Evolutionary conservation across 30 jellyfish, hydroid and myxozoan species (phyloP).

Genomic region (Nemopilema nomurai): DNA sequence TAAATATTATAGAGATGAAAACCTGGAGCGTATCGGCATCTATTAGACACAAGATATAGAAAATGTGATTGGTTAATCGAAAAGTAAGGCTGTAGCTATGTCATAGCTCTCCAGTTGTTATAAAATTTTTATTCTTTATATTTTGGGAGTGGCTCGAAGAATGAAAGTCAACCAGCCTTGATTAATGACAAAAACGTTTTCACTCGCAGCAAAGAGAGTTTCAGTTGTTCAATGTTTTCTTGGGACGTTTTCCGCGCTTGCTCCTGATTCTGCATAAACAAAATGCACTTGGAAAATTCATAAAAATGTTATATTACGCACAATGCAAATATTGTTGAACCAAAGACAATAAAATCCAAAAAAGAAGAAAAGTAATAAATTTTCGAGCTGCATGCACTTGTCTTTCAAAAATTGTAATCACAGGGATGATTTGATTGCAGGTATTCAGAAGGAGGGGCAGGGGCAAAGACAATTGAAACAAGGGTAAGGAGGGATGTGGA

Average conservation of each 20-base stretch:
- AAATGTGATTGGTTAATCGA: not conserved
- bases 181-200: constrained; percentile 40
- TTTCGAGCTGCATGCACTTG: no score
- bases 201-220: constrained; percentile 7
- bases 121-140: not conserved
- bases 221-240: constrained; percentile 57
- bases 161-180: constrained; percentile 5
- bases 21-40: not conserved
- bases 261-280: constrained; percentile 28
- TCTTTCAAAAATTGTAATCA: no score
- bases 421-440: no score
- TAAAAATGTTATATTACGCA: no score
- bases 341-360: no score
- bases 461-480: no score
- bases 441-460: no score
- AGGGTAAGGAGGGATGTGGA: no score
- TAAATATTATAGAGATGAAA: no score
- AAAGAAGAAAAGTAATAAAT: no score
- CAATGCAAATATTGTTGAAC: no score
- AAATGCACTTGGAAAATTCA: not conserved
- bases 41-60: not conserved
- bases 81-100: not conserved
- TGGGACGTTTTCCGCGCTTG: constrained; percentile 45
- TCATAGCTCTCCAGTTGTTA: not conserved
- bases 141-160: not conserved